These are phyloP conservation scores for Zophobas atratus DNA, from an alignment of 1,140 invertebrate species.

Conservation along the genomic window DNA sequence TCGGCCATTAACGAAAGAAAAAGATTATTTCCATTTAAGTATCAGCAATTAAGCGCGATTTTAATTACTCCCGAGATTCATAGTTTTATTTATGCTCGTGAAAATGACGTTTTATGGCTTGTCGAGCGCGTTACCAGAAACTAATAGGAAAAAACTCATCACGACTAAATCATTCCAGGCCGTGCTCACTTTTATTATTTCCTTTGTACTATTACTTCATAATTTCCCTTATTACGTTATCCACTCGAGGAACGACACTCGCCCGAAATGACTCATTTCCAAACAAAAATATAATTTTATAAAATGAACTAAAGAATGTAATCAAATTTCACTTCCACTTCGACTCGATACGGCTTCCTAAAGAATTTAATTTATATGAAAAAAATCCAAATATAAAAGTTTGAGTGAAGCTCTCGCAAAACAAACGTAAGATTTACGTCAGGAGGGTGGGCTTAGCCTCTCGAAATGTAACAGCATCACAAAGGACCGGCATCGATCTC, in stretches of 20 bases:
- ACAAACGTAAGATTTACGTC: constrained; percentile 23
- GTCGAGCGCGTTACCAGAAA: too few relatives aligned
- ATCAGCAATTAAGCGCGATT: too few relatives aligned
- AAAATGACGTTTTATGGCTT: too few relatives aligned
- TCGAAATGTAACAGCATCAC: too few relatives aligned
- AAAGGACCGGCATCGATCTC: too few relatives aligned
- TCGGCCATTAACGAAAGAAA: neutral
- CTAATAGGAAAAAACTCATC: too few relatives aligned
- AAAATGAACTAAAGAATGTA: constrained; percentile 27
- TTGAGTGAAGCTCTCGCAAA: constrained; percentile 2
- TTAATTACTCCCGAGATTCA: too few relatives aligned
- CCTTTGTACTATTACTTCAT: neutral
- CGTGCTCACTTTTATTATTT: neutral
- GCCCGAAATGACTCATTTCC: constrained; percentile 8
- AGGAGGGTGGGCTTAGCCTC: neutral
- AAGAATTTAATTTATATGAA: constrained; percentile 37
- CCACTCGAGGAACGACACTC: constrained; percentile 7
- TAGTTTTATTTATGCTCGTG: too few relatives aligned
- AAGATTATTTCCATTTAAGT: too few relatives aligned
- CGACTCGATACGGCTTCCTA: constrained; percentile 4
- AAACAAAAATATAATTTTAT: constrained; percentile 12
- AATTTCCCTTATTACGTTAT: neutral
- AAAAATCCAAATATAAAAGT: constrained; percentile 26
- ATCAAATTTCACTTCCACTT: constrained; percentile 31
- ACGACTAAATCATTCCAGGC: too few relatives aligned